A percentile compares a stretch with the other conserved stretches of the same genome.
These are phyloP conservation scores for Luidia sarsii DNA, from an alignment of 53 echinoderm and acorn worm species.

Conservation along the genomic window DNA sequence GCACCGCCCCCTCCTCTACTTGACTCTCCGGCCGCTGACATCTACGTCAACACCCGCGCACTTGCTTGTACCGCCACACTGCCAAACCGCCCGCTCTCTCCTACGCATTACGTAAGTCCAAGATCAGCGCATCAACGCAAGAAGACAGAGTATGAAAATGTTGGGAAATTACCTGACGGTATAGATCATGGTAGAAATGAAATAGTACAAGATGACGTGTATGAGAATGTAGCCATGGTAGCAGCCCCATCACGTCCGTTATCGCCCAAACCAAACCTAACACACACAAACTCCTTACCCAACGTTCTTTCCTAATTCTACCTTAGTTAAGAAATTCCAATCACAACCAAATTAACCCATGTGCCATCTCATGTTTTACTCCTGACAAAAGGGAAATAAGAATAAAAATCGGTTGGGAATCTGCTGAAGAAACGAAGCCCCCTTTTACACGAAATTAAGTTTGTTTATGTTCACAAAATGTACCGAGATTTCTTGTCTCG, in stretches of 20 bases:
- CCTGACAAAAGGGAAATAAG: too few species aligned
- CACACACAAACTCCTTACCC: conserved; percentile 11
- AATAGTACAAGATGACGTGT: conserved; percentile 4
- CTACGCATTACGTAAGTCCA: conserved; percentile 6
- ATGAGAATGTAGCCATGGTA: conserved; percentile 19
- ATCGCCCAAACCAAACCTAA: conserved; percentile 7
- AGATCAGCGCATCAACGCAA: conserved; percentile 25
- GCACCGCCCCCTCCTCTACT: conserved; percentile 13
- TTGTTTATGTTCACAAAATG: too few species aligned
- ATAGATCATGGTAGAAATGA: too few species aligned
- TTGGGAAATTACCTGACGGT: not conserved
- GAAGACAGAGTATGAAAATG: conserved; percentile 44
- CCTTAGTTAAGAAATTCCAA: too few species aligned
- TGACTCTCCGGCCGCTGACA: not conserved
- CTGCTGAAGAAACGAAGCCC: too few species aligned
- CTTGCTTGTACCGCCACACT: not conserved
- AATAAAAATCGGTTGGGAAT: too few species aligned
- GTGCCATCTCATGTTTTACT: too few species aligned
- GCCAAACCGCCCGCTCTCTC: not conserved
- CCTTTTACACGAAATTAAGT: too few species aligned
- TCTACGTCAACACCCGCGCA: conserved; percentile 23
- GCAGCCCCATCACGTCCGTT: not conserved
- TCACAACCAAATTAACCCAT: too few species aligned
- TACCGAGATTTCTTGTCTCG: too few species aligned
- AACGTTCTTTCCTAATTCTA: not conserved